A percentile compares a stretch with the other conserved stretches of the same genome.
Evolutionary conservation across 2,888 invertebrate species (phyloP).

Genomic region (Yponomeuta sedellus): DNA sequence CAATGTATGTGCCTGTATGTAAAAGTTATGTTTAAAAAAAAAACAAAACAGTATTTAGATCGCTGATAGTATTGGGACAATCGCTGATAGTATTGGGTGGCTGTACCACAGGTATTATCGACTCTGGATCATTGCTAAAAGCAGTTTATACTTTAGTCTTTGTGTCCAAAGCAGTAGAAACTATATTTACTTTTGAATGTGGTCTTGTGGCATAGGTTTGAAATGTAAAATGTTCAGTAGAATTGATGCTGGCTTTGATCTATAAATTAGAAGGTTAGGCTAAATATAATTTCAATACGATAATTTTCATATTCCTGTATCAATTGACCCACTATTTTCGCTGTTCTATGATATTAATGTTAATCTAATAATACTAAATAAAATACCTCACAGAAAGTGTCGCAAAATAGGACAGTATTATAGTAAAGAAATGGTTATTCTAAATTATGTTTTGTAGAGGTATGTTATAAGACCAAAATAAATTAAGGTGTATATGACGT

Average conservation of each 20-base stretch:
- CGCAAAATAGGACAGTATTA: neutral
- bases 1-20: too few relatives aligned
- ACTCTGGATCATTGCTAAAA: too few relatives aligned
- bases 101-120: too few relatives aligned
- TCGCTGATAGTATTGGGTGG: too few relatives aligned
- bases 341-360: neutral
- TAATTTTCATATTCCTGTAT: neutral
- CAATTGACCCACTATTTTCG: neutral
- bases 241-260: neutral
- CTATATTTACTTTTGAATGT: neutral
- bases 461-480: too few relatives aligned
- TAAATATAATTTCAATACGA: neutral
- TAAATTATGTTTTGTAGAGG: too few relatives aligned
- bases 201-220: neutral
- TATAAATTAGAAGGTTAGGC: neutral
- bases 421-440: neutral
- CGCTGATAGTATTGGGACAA: too few relatives aligned
- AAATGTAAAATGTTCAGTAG: neutral
- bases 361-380: neutral
- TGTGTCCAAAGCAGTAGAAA: neutral
- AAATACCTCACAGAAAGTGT: neutral
- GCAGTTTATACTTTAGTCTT: too few relatives aligned
- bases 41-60: too few relatives aligned
- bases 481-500: too few relatives aligned
- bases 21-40: too few relatives aligned